Base-by-base conservation (phyloP, 2,797 vertebrate species). In the Anguilla obscura region DNA sequence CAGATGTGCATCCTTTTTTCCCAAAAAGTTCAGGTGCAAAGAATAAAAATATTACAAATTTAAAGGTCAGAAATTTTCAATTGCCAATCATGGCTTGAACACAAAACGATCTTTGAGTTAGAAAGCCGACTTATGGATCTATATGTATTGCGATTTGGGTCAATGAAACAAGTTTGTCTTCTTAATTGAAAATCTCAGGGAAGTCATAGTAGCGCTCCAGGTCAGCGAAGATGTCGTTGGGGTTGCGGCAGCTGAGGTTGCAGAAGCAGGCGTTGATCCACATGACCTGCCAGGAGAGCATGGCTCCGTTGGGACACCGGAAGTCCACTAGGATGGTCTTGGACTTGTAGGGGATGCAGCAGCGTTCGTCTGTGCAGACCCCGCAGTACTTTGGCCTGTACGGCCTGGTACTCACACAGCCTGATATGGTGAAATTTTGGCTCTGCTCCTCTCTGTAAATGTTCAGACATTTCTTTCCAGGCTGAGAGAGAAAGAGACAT, bases 181-280 rank as follows among this genome's bases (percentile, higher is more conserved):
- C 54, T 96, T 90, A 99, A 94, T 98, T 96, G 89, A 96, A 93
- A 0, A 98, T 95, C 93, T 98, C 98, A 27, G 96, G 94, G 91
- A 97, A 95, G 91, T 97, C 96, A 0, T 98, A 97, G 90, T 98
- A 98, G 91, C 95, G 96, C 90, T 98, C 97, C 91, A 99, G 95
- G 80, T 99, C 97, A 0, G 96, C 95, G 85, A 99, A 99, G 93
- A 99, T 98, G 93, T 99, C 98, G 0, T 99, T 99, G 79, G 98
- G 98, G 91, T 97, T 99, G 89, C 94, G 96, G 93, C 98, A 99
- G 94, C 95, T 98, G 91, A 99, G 96, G 93, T 98, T 99, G 94
- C 98, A 99, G 94, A 99, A 99, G 91, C 98, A 99, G 87, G 98
- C 98, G 33, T 99, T 98, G 87, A 99, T 96, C 98, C 98, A 99